These are phyloP conservation scores for Lepus oiostolus DNA, from an alignment of 2,797 vertebrate genomes.

Conservation along the genomic window DNA sequence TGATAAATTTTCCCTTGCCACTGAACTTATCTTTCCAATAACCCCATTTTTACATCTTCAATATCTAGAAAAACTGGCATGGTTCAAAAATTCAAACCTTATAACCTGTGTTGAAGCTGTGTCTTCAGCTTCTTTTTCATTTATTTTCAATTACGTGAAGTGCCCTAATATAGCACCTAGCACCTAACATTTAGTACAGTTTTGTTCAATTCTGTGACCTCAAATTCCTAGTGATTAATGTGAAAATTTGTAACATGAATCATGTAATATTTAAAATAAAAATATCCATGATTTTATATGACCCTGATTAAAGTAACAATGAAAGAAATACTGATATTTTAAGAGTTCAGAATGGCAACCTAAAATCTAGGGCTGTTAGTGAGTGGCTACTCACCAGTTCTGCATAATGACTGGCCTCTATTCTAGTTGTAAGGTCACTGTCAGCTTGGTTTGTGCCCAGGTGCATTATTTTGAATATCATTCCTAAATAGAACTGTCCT, in stretches of 20 bases:
- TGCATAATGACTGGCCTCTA: neutral
- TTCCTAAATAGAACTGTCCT: neutral
- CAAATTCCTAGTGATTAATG: neutral
- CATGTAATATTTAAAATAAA: neutral
- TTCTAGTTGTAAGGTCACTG: neutral
- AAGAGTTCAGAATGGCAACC: neutral
- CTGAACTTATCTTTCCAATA: neutral
- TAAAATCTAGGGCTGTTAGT: neutral
- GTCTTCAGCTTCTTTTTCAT: neutral
- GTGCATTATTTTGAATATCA: neutral
- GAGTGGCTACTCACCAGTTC: neutral
- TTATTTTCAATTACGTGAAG: neutral
- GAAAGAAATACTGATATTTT: neutral
- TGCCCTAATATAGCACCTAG: neutral
- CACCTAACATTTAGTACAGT: neutral
- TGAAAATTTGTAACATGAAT: neutral
- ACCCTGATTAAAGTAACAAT: neutral
- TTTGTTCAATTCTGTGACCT: neutral
- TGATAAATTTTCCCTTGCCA: neutral
- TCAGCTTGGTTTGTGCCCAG: neutral
- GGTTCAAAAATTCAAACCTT: neutral
- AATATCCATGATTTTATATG: neutral
- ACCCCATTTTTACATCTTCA: neutral
- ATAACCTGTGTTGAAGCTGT: neutral
- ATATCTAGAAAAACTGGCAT: slow-evolving; percentile 27